Percentiles rank a stretch among this genome's conserved stretches.
Evolutionary conservation across 2,888 invertebrate genomes (phyloP).

Genomic region (Cephalotes varians): DNA sequence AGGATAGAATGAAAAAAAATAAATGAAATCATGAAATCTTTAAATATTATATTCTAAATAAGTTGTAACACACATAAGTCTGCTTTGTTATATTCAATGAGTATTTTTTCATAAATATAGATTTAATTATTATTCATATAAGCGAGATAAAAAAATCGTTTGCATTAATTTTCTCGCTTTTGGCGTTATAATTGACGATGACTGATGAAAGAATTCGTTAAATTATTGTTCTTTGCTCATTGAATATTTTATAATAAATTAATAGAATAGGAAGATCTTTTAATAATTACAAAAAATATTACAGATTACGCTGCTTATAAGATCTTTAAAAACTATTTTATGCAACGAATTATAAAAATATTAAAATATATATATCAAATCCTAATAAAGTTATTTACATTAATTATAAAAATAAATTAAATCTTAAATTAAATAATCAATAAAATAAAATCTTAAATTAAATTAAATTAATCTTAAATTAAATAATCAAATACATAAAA

Average conservation of each 20-base stretch:
- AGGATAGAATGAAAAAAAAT: too few species aligned
- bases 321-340: slow-evolving; percentile 29
- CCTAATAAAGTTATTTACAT: slow-evolving; percentile 24
- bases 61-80: slow-evolving; percentile 11
- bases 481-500: too few species aligned
- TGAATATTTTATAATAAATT: slow-evolving; percentile 11
- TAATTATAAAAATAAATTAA: slow-evolving; percentile 10
- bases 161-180: slow-evolving; percentile 22
- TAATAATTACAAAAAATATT: slow-evolving; percentile 32
- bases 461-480: too few species aligned
- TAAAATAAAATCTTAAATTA: too few species aligned
- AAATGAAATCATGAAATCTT: too few species aligned
- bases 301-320: slow-evolving; percentile 29
- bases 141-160: neutral
- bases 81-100: neutral
- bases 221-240: slow-evolving; percentile 50
- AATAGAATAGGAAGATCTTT: slow-evolving; percentile 43
- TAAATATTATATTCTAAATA: slow-evolving; percentile 21
- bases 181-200: slow-evolving; percentile 18
- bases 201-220: slow-evolving; percentile 17
- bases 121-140: neutral
- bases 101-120: neutral
- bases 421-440: too few species aligned
- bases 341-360: neutral
- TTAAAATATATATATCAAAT: neutral